Conservation (phyloP, 2,113 vertebrate species). For the Oryzias javanicus region DNA sequence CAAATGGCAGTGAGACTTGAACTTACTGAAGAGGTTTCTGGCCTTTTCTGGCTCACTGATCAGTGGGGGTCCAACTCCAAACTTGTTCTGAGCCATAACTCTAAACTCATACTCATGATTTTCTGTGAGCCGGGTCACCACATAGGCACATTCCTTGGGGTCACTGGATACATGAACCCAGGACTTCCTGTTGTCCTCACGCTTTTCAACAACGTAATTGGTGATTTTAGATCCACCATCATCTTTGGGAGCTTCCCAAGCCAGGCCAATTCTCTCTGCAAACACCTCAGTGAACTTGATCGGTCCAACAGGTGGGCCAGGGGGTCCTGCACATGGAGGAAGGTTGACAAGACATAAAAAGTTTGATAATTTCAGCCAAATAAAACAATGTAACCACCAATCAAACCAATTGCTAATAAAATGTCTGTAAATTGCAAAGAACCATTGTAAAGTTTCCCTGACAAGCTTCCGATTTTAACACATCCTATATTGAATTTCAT, state of each 20-base stretch:
- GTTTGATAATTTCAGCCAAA: no score
- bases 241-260: constrained; percentile 90
- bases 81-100: constrained; percentile 98
- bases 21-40: constrained; percentile 96
- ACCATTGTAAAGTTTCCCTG: no score
- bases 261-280: constrained; percentile 91
- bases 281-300: constrained; percentile 93
- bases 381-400: no score
- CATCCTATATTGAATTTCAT: no score
- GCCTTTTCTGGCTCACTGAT: constrained; percentile 93
- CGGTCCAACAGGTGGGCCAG: constrained; percentile 88
- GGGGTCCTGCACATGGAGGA: constrained; percentile 81
- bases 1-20: neutral
- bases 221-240: constrained; percentile 96
- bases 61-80: constrained; percentile 89
- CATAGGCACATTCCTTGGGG: constrained; percentile 90
- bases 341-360: no score
- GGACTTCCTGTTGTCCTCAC: constrained; percentile 91
- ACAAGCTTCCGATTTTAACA: no score
- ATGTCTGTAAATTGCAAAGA: no score
- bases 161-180: constrained; percentile 92
- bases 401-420: no score
- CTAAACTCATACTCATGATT: constrained; percentile 96
- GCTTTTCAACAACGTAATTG: constrained; percentile 97
- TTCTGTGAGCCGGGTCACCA: constrained; percentile 90